Base-by-base conservation (phyloP, 37 sponge, comb jelly and placozoan genomes). In the Chondrilla cf. caribensis region DNA sequence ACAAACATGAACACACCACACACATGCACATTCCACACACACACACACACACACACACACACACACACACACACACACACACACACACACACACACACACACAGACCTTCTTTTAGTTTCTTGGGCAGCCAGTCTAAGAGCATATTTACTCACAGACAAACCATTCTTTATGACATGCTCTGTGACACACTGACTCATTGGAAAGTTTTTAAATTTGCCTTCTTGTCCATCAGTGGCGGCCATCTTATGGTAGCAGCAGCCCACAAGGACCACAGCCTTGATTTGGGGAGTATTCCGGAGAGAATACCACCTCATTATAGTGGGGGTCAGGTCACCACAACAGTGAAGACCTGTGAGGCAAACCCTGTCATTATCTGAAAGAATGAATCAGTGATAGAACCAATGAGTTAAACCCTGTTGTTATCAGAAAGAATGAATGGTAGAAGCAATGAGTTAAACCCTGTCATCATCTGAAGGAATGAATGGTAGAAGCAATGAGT, bases 201-300 rank as follows among this genome's bases (percentile, higher is more conserved):
- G 85, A 78, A 84, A 84, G 7, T 77, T 24, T 31, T 15, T 4
- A 37, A 84, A 79, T 38, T 24, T 19, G 2, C n/a, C 32, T 54
- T 39, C 54, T 28, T 18, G 35, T 29, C 71, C 22, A 5, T 32
- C 21, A 8, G 18, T 5, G 35, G 54, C 36, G 7, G 67, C 11
- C 90, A 91, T 94, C 70, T 86, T 87, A 68, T 94, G 95, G 76
- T 94, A 94, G 78, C 95, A 94, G 41, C 95, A 94, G 7, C 92
- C 86, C 5, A 94, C 32, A 2, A 89, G 15, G 38, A 94, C 89
- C 3, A 88, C 39, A n/a, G 55, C 38, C 4, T n/a, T 41, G 11
- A 86, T 54, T n/a, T 28, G 28, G 40, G 71, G 21, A 19, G 70
- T 39, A 72, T 84, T n/a, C 51, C 51, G 2, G 25, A 29, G 60